These are phyloP conservation scores for Polyodon spathula DNA, from an alignment of 2,113 vertebrate species.

Conservation along the genomic window DNA sequence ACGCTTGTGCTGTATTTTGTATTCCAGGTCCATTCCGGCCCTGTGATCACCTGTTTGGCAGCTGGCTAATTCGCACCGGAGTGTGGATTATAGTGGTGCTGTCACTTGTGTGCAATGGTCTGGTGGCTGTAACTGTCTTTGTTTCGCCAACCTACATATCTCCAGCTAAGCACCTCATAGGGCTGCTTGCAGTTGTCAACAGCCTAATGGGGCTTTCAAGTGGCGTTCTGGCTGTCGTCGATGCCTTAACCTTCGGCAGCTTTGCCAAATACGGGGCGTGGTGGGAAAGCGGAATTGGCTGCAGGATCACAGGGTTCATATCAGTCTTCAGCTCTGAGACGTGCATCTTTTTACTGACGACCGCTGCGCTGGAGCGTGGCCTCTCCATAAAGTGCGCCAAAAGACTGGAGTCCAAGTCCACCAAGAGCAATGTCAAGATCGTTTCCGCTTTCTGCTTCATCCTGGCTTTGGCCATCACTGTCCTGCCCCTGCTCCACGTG, in stretches of 20 bases:
- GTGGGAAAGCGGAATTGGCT: slow-evolving; percentile 81
- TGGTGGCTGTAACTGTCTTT: slow-evolving; percentile 72
- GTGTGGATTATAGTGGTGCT: slow-evolving; percentile 76
- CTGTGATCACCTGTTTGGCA: slow-evolving; percentile 77
- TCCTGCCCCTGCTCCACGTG: slow-evolving; percentile 62
- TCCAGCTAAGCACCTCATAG: slow-evolving; percentile 68
- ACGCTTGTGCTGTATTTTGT: not conserved
- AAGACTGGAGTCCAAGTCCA: slow-evolving; percentile 50
- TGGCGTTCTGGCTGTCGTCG: slow-evolving; percentile 65
- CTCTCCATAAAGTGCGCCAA: slow-evolving; percentile 43
- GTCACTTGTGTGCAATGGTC: slow-evolving; percentile 68
- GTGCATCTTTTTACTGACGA: slow-evolving; percentile 63
- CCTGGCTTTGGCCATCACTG: slow-evolving; percentile 59
- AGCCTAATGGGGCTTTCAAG: slow-evolving; percentile 71
- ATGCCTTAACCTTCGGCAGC: slow-evolving; percentile 73
- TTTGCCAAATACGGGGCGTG: slow-evolving; percentile 72
- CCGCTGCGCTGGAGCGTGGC: slow-evolving; percentile 60
- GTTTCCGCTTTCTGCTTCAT: slow-evolving; percentile 46
- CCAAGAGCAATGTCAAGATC: slow-evolving; percentile 38
- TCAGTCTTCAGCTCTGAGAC: slow-evolving; percentile 66
- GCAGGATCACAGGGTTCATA: slow-evolving; percentile 70
- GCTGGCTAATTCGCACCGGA: slow-evolving; percentile 80
- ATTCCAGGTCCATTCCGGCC: slow-evolving; percentile 78
- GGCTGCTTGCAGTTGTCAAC: slow-evolving; percentile 72
- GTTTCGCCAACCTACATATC: slow-evolving; percentile 53